Evolutionary conservation across 2,888 invertebrate genomes (phyloP).

Genomic region (Altica lythri): DNA sequence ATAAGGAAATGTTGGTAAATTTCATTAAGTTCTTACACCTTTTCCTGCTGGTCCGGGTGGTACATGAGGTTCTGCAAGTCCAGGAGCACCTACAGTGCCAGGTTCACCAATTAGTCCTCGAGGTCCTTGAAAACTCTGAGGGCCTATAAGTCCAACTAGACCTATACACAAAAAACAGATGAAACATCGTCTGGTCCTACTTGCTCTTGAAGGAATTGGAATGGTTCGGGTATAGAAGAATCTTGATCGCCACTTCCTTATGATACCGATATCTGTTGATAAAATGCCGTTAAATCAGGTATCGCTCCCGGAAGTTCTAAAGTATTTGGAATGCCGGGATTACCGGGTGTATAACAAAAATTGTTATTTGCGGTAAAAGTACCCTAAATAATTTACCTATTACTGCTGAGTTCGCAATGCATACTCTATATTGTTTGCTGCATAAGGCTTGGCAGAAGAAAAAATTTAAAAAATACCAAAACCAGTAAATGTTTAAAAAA

Average conservation of each 20-base stretch:
- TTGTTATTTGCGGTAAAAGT: too few species aligned
- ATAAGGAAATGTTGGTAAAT: too few species aligned
- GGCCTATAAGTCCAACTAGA: constrained; percentile 64
- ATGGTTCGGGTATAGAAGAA: constrained; percentile 61
- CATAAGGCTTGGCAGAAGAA: too few species aligned
- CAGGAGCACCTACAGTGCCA: constrained; percentile 68
- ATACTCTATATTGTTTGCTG: too few species aligned
- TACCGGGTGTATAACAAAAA: too few species aligned
- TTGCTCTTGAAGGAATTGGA: constrained; percentile 78
- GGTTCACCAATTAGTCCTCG: constrained; percentile 80
- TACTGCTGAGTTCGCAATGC: too few species aligned
- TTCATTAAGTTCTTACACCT: constrained; percentile 64
- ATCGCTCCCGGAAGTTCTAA: constrained; percentile 66
- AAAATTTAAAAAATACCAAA: too few species aligned
- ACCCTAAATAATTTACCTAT: too few species aligned
- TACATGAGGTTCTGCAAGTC: too few species aligned
- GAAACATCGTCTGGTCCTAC: constrained; percentile 69
- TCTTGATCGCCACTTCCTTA: constrained; percentile 79
- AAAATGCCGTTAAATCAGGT: constrained; percentile 76
- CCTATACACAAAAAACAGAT: constrained; percentile 55
- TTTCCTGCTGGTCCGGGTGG: constrained; percentile 76
- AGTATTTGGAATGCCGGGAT: constrained; percentile 71
- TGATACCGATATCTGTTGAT: constrained; percentile 74
- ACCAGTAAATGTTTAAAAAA: too few species aligned
- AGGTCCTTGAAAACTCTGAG: constrained; percentile 82